These are phyloP conservation scores for Pollenia angustigena DNA, from an alignment of 2,888 invertebrate species.

Conservation along the genomic window DNA sequence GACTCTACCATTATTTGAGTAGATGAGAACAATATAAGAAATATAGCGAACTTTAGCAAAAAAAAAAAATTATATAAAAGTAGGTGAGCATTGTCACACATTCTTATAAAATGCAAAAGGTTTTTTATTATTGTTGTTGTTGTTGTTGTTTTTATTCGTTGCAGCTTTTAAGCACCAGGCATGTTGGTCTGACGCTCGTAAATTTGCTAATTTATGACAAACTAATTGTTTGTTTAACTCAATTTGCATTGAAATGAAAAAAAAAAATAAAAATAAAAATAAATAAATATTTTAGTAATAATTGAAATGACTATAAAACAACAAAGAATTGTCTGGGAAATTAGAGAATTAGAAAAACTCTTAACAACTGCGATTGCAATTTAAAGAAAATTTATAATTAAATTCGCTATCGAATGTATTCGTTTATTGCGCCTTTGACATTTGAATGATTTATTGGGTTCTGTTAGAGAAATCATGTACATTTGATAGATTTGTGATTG, in stretches of 20 bases:
- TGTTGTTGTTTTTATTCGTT: background rate
- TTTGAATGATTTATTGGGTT: slow-evolving; percentile 44
- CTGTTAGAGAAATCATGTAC: slow-evolving; percentile 8
- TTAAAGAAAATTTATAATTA: slow-evolving; percentile 16
- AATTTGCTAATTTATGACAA: slow-evolving; percentile 69
- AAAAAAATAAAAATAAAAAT: slow-evolving; percentile 3
- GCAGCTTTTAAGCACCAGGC: slow-evolving; percentile 2
- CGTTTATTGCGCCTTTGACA: slow-evolving; percentile 23
- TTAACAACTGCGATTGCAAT: background rate
- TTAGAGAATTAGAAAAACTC: background rate
- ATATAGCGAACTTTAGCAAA: slow-evolving; percentile 6
- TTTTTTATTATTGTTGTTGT: background rate
- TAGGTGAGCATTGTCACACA: slow-evolving; percentile 71
- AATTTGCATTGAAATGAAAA: slow-evolving; percentile 47
- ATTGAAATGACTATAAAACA: background rate
- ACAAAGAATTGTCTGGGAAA: slow-evolving; percentile 39
- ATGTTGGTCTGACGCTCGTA: slow-evolving; percentile 41
- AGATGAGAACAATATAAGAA: background rate
- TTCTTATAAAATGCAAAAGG: slow-evolving; percentile 43
- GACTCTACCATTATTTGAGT: background rate
- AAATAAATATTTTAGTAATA: background rate
- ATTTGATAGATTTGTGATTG: background rate
- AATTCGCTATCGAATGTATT: slow-evolving; percentile 10
- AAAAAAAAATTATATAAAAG: slow-evolving; percentile 22
- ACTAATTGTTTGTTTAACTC: slow-evolving; percentile 67